Evolutionary conservation across 2,113 vertebrate genomes (phyloP).

Genomic region (Alaudala cheleensis): DNA sequence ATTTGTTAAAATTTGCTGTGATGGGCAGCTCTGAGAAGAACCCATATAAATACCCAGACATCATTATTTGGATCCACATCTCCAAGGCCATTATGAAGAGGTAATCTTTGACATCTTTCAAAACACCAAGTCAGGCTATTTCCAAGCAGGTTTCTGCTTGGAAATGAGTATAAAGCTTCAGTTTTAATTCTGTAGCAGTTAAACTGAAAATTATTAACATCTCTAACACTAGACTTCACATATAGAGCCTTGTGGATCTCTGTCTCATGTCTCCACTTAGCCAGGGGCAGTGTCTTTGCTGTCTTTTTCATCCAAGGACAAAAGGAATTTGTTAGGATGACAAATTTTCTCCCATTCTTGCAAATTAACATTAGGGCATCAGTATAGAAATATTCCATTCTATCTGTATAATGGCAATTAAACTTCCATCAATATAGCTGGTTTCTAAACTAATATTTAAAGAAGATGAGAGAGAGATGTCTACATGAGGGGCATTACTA

Average conservation of each 20-base stretch:
- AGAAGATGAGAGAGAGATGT: constrained; percentile 40
- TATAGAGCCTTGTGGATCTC: constrained; percentile 3
- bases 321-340: constrained; percentile 57
- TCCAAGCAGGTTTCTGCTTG: not conserved
- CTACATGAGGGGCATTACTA: constrained; percentile 46
- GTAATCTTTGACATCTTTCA: not conserved
- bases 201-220: constrained; percentile 62
- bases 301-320: constrained; percentile 64
- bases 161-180: not conserved
- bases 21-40: not conserved
- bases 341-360: constrained; percentile 60
- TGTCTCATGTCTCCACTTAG: constrained; percentile 55
- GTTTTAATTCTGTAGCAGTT: constrained; percentile 55
- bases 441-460: constrained; percentile 71
- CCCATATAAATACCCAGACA: rapidly evolving
- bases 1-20: not conserved
- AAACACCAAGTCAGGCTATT: not conserved
- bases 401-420: constrained; percentile 44
- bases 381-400: constrained; percentile 50
- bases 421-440: constrained; percentile 39
- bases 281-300: constrained; percentile 51
- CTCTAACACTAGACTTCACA: constrained; percentile 27
- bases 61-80: not conserved
- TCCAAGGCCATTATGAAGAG: not conserved
- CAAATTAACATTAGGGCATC: constrained; percentile 61